Base-by-base conservation (phyloP, 92 coral and sea anemone genomes). In the Muricea muricata region DNA sequence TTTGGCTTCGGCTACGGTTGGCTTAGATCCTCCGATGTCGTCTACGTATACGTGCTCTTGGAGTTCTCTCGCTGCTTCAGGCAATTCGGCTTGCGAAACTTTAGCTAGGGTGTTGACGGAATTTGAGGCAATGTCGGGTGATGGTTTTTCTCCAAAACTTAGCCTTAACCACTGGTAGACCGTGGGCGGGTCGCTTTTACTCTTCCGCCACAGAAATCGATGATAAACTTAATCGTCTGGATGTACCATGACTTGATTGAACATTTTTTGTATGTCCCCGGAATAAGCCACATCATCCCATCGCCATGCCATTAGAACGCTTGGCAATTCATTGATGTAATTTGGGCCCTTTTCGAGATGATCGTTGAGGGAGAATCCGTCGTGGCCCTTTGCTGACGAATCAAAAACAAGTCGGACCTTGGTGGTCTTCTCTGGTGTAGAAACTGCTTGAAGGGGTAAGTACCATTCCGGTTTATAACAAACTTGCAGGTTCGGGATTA, bases 31-130 rank as follows among this genome's bases (percentile, higher is more conserved):
- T 33, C 57, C 79, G 42, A 73, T 73, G 55, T 73, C 79, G 55
- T 73, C 79, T 10, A 75, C 80, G 2, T 75, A 75, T 26, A 65
- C 65, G 13, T 75, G 80, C 63, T 75, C 65, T 26, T 45, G 39
- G 34, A 75, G 80, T 75, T 75, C 80, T 11, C 48, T 75, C 45
- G 75, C 45, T 35, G 94, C 92, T 34, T 78, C 87, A 42, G 91
- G 88, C 67, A 80, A 48, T 18, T 85, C 87, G 5, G 24, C 83
- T 61, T 85, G 85, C 23, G 88, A 81, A 3, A 61, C 58, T 52
- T 91, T 91, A 13, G 91, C 87, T 39, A 88, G 73, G 45, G 68
- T 79, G 82, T 87, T 87, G 61, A 91, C 55, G 6, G 84, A 81
- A 32, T 80, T 80, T 10, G 85, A 14, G 6, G 88, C 84, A 13